Conservation (phyloP, 2,797 vertebrate genomes). For the Acanthopagrus latus region DNA sequence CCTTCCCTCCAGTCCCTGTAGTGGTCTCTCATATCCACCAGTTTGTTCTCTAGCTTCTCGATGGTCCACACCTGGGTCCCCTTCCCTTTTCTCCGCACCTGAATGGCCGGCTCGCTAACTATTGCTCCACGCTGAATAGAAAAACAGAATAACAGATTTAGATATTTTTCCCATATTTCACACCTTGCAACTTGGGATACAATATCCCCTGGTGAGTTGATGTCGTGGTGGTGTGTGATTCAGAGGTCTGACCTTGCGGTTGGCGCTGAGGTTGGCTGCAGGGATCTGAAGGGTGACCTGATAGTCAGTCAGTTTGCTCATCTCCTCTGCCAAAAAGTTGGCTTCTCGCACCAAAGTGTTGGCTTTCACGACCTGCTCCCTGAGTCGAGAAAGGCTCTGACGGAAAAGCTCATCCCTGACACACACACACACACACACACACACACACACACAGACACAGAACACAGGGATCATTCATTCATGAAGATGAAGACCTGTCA, state of each 20-base stretch:
- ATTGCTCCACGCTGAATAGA: slow-evolving; percentile 91
- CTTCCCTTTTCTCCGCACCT: slow-evolving; percentile 93
- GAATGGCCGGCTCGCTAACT: slow-evolving; percentile 98
- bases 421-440: slow-evolving; percentile 26
- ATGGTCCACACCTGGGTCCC: slow-evolving; percentile 98
- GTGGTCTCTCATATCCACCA: slow-evolving; percentile 98
- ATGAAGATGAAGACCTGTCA: not conserved
- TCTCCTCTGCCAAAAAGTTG: slow-evolving; percentile 97
- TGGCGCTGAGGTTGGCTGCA: slow-evolving; percentile 96
- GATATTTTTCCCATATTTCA: not conserved
- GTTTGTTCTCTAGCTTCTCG: slow-evolving; percentile 97
- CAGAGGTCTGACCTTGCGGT: slow-evolving; percentile 91
- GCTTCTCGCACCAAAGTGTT: slow-evolving; percentile 97
- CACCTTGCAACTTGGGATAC: not conserved
- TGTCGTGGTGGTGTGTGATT: slow-evolving; percentile 1
- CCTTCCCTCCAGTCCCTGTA: slow-evolving; percentile 98
- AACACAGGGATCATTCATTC: slow-evolving; percentile 41
- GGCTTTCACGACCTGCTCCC: slow-evolving; percentile 96
- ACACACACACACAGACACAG: slow-evolving; percentile 31
- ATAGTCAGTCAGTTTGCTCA: slow-evolving; percentile 96
- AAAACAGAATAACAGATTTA: slow-evolving; percentile 9
- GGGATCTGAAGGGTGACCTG: slow-evolving; percentile 99
- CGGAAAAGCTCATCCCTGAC: slow-evolving; percentile 96
- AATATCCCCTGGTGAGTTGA: not conserved
- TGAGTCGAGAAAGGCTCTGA: slow-evolving; percentile 95